phyloP scores from a whole-genome alignment of 2,888 invertebrate genomes.

The Mesochorus sp. region DNA sequence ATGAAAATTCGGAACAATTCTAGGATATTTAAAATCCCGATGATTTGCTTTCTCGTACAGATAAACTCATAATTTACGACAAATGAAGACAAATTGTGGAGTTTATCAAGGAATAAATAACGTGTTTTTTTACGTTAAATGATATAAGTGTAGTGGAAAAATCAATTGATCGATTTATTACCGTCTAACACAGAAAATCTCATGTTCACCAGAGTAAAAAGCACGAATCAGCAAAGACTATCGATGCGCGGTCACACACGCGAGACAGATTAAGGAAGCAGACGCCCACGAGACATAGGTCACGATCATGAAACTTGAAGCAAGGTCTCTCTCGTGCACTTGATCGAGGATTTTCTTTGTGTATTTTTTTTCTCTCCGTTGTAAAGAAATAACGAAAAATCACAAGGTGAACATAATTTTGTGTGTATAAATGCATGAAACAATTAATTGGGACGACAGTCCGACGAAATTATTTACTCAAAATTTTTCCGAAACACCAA shows the following conservation, averaged over 20 bases:
- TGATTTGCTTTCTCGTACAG: no score
- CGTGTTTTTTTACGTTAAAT: not conserved
- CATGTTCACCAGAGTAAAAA: not conserved
- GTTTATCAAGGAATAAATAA: not conserved
- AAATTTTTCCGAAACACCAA: no score
- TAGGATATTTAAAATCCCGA: no score
- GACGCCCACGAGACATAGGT: not conserved
- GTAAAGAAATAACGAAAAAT: no score
- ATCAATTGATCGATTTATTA: not conserved
- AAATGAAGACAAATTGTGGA: not conserved
- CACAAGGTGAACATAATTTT: no score
- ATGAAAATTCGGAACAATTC: no score
- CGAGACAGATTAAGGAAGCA: not conserved
- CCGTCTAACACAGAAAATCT: not conserved
- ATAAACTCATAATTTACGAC: no score
- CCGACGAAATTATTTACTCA: no score
- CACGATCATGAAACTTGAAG: constrained; percentile 1
- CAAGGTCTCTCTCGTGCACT: not conserved
- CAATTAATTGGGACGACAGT: no score
- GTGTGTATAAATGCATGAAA: no score
- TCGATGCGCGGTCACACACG: constrained; percentile 1
- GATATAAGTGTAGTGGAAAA: not conserved
- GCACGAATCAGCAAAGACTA: not conserved
- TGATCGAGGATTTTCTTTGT: not conserved
- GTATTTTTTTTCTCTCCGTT: not conserved